Percentiles rank a stretch among this genome's conserved stretches.
phyloP scores from a whole-genome alignment of 2,888 invertebrate species.

The Tetragonisca angustula region DNA sequence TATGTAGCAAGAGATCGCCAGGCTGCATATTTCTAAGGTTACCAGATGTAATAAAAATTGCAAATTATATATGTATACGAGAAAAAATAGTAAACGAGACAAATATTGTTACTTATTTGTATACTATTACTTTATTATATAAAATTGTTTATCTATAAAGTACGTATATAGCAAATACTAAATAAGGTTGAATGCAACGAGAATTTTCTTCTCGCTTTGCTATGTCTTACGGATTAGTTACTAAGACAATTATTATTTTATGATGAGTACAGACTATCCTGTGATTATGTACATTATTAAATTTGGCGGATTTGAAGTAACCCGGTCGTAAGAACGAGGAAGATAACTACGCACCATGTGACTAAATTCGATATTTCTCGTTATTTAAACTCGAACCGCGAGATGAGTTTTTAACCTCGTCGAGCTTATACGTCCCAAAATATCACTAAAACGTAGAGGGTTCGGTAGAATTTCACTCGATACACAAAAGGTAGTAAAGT shows the following conservation, averaged over 20 bases:
- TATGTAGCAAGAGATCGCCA: too few species aligned
- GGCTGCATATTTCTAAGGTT: neutral
- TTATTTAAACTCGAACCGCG: constrained; percentile 1
- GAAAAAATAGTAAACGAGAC: neutral
- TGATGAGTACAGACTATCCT: neutral
- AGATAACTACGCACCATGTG: neutral
- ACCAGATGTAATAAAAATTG: neutral
- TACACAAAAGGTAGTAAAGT: too few species aligned
- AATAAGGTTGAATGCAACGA: neutral
- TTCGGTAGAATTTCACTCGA: too few species aligned
- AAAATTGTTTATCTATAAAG: neutral
- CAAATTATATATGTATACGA: neutral
- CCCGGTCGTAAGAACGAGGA: neutral
- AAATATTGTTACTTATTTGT: neutral
- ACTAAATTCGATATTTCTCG: constrained; percentile 25
- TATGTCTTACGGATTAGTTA: neutral
- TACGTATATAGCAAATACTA: neutral
- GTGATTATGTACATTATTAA: neutral
- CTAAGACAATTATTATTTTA: neutral
- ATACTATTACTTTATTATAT: neutral
- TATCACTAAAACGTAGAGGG: too few species aligned
- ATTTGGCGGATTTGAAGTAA: neutral
- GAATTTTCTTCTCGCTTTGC: neutral
- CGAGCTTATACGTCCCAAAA: too few species aligned
- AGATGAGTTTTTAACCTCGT: neutral